These are phyloP conservation scores for Philopedon plagiatum DNA, from an alignment of 2,888 invertebrate genomes.

Conservation along the genomic window DNA sequence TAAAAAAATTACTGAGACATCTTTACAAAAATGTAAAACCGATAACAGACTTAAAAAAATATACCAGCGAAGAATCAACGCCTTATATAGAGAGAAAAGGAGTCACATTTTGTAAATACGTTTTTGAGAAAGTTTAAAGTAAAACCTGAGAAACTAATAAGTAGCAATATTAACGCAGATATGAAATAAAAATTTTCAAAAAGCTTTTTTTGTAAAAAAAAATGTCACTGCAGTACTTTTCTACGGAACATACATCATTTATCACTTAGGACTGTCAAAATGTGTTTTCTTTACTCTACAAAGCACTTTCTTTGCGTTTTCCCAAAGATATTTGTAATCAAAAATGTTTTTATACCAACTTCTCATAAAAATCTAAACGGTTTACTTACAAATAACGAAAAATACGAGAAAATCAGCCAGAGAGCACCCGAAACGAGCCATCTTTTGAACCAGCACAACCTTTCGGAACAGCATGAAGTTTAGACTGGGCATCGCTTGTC, in stretches of 20 bases:
- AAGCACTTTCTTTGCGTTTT: too few relatives aligned
- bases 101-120: too few relatives aligned
- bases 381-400: slow-evolving; percentile 55
- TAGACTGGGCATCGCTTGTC: slow-evolving; percentile 51
- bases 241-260: not conserved
- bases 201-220: too few relatives aligned
- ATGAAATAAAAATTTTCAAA: too few relatives aligned
- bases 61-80: too few relatives aligned
- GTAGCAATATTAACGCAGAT: too few relatives aligned
- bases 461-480: slow-evolving; percentile 54
- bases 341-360: too few relatives aligned
- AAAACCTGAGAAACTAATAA: too few relatives aligned
- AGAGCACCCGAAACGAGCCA: slow-evolving; percentile 54
- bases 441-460: slow-evolving; percentile 54
- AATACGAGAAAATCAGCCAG: slow-evolving; percentile 50
- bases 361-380: slow-evolving; percentile 15
- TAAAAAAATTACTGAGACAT: too few relatives aligned
- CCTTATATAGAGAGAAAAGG: not conserved
- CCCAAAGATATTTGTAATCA: too few relatives aligned
- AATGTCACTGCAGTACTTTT: slow-evolving; percentile 1
- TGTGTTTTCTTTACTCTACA: not conserved
- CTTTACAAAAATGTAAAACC: too few relatives aligned
- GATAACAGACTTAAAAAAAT: too few relatives aligned
- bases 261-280: not conserved
- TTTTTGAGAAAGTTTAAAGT: not conserved